These are phyloP conservation scores for Creontiades dilutus DNA, from an alignment of 2,888 invertebrate species.

Conservation along the genomic window DNA sequence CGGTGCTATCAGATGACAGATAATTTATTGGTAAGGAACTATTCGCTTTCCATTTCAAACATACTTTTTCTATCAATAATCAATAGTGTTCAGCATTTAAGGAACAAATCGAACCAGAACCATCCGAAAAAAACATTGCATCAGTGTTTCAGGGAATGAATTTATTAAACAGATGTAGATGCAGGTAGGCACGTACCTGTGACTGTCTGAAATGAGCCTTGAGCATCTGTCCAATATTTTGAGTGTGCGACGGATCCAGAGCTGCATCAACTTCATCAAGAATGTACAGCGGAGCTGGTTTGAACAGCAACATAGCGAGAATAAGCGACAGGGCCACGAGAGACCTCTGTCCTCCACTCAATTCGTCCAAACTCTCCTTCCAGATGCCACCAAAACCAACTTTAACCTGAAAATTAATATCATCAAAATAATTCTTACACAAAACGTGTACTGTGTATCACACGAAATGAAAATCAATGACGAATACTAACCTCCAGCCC, in stretches of 20 bases:
- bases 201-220: slow-evolving; percentile 93
- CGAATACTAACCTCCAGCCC: slow-evolving; percentile 87
- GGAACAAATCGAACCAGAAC: too few relatives aligned
- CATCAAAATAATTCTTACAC: neutral
- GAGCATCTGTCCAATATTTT: slow-evolving; percentile 98
- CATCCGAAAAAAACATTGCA: too few relatives aligned
- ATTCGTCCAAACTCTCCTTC: slow-evolving; percentile 97
- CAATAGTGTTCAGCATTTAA: too few relatives aligned
- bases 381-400: slow-evolving; percentile 95
- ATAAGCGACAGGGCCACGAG: slow-evolving; percentile 97
- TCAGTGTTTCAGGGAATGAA: too few relatives aligned
- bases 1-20: too few relatives aligned
- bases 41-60: too few relatives aligned
- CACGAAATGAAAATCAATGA: neutral
- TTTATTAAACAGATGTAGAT: too few relatives aligned
- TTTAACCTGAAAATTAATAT: slow-evolving; percentile 81
- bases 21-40: too few relatives aligned
- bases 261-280: slow-evolving; percentile 99
- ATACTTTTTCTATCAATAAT: too few relatives aligned
- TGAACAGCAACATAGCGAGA: slow-evolving; percentile 96
- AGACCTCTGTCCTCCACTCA: slow-evolving; percentile 98
- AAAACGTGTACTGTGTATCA: neutral
- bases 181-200: slow-evolving; percentile 80
- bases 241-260: slow-evolving; percentile 97
- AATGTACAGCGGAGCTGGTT: slow-evolving; percentile 98